phyloP scores from a whole-genome alignment of 2,113 vertebrate species.

The Neolamprologus fasciatus region DNA sequence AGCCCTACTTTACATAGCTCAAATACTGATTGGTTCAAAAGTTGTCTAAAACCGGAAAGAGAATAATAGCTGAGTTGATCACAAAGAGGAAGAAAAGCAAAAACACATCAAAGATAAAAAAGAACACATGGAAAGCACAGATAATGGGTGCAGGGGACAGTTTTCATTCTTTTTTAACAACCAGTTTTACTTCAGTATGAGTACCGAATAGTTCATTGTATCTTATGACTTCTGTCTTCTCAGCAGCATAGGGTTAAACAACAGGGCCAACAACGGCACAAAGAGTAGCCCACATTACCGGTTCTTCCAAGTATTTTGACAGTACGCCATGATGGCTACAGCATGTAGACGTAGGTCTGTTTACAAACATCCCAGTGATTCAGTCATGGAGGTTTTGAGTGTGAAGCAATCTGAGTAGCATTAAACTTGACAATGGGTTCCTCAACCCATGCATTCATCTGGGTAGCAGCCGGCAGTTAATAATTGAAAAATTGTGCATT shows the following conservation, averaged over 20 bases:
- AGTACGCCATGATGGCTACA: neutral
- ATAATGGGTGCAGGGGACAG: neutral
- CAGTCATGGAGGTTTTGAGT: neutral
- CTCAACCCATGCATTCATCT: neutral
- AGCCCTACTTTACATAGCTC: accelerated
- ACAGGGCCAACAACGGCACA: neutral
- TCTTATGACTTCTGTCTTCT: neutral
- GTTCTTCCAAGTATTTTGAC: neutral
- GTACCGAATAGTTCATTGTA: neutral
- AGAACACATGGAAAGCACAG: neutral
- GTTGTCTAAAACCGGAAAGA: neutral
- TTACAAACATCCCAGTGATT: neutral
- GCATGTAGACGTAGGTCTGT: neutral
- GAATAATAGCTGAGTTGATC: neutral
- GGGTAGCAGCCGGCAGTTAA: neutral
- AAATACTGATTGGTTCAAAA: neutral
- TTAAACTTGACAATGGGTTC: neutral
- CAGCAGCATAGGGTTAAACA: neutral
- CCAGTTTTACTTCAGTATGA: neutral
- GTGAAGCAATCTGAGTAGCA: neutral
- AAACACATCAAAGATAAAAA: neutral
- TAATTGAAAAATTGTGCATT: neutral
- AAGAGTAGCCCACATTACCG: neutral
- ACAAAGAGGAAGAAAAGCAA: neutral
- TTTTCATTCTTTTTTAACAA: neutral